Evolutionary conservation across 2,888 invertebrate species (phyloP), one percentile per base, ranked within the genome.

Genomic region (Nasonia oneida): DNA sequence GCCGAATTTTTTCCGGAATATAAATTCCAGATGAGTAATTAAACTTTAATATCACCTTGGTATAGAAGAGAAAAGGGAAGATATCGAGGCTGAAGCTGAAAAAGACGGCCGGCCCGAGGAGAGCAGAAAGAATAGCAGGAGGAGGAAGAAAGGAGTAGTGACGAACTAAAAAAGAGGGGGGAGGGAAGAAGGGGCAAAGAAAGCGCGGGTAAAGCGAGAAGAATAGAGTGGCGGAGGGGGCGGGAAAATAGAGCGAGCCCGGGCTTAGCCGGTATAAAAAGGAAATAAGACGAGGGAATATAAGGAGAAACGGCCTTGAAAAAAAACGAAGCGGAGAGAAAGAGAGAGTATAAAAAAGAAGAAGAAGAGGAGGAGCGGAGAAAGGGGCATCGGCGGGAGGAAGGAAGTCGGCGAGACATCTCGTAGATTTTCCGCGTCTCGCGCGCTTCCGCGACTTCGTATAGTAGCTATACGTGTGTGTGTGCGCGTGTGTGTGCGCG

Each of bases 361-460:
- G 50, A 70, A n/a, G 37, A 57, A 23, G 37, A 61, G 61, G 29
- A 61, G 18, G 61, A 18, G 61, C 33, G 50, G 57, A 76, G 61
- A 81, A 81, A 85, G 64, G 76, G 42, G 73, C 75, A 73, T 61
- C 76, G 76, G 47, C 29, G 77, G 81, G 64, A 71, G 78, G 86
- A 80, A 83, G 86, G 86, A 86, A 83, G 86, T 83, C 83, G 83
- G 76, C 71, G 85, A 85, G 85, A 85, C 83, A 73, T 80, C 83
- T 80, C 86, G 86, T 88, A 89, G 89, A 89, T 89, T 89, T 89
- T 89, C 88, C 88, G 85, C 87, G 88, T 88, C 88, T 87, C 87
- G 84, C 87, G 87, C 37, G 79, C 88, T 88, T 87, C 88, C 88
- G 57, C 57, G 88, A 86, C 87, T 86, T 87, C 79, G 67, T 64